phyloP scores from a whole-genome alignment of 53 echinoderm and acorn worm species.

The Echinarachnius parma region DNA sequence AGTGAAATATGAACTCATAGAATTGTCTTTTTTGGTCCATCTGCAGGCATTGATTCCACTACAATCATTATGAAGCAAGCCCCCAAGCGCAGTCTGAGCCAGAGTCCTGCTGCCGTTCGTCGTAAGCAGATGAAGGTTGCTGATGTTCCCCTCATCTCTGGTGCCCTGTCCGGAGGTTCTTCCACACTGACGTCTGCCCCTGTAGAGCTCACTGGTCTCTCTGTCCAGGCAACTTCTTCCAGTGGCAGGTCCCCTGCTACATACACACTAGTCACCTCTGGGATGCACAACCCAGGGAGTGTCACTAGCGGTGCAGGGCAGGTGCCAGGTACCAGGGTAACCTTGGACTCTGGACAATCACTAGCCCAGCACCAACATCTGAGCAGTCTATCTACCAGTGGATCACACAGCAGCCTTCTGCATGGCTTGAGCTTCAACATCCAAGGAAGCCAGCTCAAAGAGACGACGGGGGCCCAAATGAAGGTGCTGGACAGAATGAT shows the following conservation, averaged over 20 bases:
- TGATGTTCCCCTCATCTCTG: conserved; percentile 55
- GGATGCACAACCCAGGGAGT: conserved; percentile 22
- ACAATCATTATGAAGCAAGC: conserved; percentile 46
- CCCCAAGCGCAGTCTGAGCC: conserved; percentile 54
- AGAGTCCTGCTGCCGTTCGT: conserved; percentile 58
- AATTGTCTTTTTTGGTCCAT: no score
- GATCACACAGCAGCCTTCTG: conserved; percentile 69
- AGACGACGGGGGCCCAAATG: conserved; percentile 37
- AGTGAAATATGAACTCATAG: no score
- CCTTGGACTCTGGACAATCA: conserved; percentile 38
- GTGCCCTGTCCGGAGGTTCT: conserved; percentile 12
- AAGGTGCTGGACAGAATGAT: conserved; percentile 45
- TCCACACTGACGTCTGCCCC: conserved; percentile 8
- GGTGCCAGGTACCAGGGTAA: conserved; percentile 15
- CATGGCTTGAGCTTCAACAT: conserved; percentile 88
- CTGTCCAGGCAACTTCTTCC: not conserved
- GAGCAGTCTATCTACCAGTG: conserved; percentile 44
- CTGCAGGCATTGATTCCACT: conserved; percentile 42
- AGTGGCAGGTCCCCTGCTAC: conserved; percentile 23
- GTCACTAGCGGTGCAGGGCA: conserved; percentile 3
- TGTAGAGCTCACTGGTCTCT: conserved; percentile 17
- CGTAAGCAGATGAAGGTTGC: conserved; percentile 76
- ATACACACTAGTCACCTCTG: conserved; percentile 27
- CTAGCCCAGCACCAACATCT: conserved; percentile 69
- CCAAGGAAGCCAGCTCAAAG: conserved; percentile 53